A percentile compares a stretch with the other conserved stretches of the same genome.
Evolutionary conservation across 2,113 vertebrate genomes (phyloP).

Genomic region (Isichthys henryi): DNA sequence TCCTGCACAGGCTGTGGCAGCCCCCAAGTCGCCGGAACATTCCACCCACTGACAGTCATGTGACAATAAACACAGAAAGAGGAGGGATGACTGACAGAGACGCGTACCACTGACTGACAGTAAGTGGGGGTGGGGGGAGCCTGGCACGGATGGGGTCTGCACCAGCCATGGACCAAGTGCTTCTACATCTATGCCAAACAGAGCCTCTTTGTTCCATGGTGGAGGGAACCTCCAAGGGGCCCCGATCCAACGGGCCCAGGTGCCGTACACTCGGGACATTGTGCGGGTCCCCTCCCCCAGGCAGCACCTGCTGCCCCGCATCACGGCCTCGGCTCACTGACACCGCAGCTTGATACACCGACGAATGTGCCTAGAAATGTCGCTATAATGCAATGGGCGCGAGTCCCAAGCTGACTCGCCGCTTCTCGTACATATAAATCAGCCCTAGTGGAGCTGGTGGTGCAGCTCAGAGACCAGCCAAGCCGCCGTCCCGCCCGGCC

Average conservation of each 20-base stretch:
- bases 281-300: not conserved
- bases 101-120: not conserved
- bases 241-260: not conserved
- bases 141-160: conserved; percentile 1
- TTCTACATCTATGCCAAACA: not conserved
- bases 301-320: not conserved
- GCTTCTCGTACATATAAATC: not conserved
- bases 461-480: not conserved
- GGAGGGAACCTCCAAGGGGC: not conserved
- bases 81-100: not conserved
- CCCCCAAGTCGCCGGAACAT: not conserved
- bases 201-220: conserved; percentile 1
- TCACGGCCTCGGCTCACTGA: not conserved
- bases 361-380: not conserved
- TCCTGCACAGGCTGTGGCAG: not conserved
- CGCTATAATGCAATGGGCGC: not conserved
- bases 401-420: not conserved
- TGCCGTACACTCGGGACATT: not conserved
- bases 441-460: not conserved
- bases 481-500: not conserved
- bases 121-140: not conserved
- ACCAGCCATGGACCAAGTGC: not conserved
- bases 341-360: not conserved
- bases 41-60: not conserved
- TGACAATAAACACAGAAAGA: not conserved